Evolutionary conservation across 1,140 invertebrate genomes (phyloP), one percentile per base, ranked within the genome.

Genomic region (Heliconius hewitsoni): DNA sequence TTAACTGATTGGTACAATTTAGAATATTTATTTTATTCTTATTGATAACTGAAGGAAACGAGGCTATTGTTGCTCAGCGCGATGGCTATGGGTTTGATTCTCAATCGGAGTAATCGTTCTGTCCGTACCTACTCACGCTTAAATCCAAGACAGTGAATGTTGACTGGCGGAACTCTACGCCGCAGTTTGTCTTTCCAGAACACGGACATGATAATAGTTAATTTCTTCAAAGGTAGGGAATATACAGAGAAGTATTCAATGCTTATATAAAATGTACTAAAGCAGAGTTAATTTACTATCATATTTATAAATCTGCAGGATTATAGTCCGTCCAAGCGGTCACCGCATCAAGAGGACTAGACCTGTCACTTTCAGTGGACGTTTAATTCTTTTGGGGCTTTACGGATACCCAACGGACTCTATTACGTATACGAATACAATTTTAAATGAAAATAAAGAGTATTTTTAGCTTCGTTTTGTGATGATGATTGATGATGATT

Each of bases 281-380:
- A 52, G 42, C n/a, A n/a, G 19, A 73, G 46, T 46, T 8, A 73
- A n/a, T 16, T 46, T 60, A 23, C n/a, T 3, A 46, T 19, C 23
- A 30, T 16, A 39, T 57, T 75, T 60, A 9, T 9, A 75, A 75
- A 75, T 75, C 18, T 75, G 57, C 27, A 34, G 55, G 55, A 66
- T 74, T 55, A 30, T 23, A 16, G 27, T 9, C 39, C 23, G 60
- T 76, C 74, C 57, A 13, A 76, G 74, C 74, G 74, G 60, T 70
- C 74, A 30, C 74, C 74, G 74, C 74, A 11, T 76, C 74, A 76
- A 76, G 74, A 70, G 74, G 37, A 76, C 74, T 70, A 70, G n/a
- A 46, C 37, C 74, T 76, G 77, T 78, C 77, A 78, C 57, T 46
- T 30, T 71, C 72, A 46, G 72, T 30, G 72, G 55, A 78, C 42